These are phyloP conservation scores for Pygocentrus nattereri DNA, from an alignment of 2,797 vertebrate genomes.

Conservation along the genomic window DNA sequence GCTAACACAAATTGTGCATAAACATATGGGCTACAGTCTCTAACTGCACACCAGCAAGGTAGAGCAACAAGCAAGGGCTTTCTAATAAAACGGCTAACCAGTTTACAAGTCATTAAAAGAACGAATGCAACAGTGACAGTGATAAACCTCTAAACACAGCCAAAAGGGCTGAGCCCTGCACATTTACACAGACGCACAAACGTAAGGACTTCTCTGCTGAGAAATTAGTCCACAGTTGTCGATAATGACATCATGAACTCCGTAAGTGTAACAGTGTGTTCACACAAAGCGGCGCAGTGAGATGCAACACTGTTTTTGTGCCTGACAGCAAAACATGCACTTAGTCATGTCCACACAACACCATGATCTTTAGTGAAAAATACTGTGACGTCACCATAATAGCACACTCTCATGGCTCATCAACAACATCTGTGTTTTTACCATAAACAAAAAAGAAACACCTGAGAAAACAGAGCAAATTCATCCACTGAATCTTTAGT, in stretches of 20 bases:
- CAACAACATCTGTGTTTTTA: background rate
- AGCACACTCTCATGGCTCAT: background rate
- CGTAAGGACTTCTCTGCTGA: background rate
- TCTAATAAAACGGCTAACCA: no score
- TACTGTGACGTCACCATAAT: background rate
- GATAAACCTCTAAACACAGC: no score
- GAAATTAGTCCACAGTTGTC: background rate
- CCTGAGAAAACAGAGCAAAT: background rate
- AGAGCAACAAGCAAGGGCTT: no score
- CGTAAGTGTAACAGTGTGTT: background rate
- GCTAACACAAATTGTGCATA: no score
- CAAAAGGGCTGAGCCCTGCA: no score
- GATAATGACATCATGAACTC: background rate
- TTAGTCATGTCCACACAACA: constrained; percentile 10
- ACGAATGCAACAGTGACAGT: no score
- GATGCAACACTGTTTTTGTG: background rate
- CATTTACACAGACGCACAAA: no score
- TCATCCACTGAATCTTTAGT: no score
- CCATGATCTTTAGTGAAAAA: background rate
- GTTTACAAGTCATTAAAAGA: no score
- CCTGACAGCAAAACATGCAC: background rate
- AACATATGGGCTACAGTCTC: no score
- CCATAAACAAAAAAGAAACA: background rate
- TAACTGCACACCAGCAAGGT: no score
- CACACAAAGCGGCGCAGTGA: background rate